Evolutionary conservation across 2,888 invertebrate genomes (phyloP).

Genomic region (Synanthedon tipuliformis): DNA sequence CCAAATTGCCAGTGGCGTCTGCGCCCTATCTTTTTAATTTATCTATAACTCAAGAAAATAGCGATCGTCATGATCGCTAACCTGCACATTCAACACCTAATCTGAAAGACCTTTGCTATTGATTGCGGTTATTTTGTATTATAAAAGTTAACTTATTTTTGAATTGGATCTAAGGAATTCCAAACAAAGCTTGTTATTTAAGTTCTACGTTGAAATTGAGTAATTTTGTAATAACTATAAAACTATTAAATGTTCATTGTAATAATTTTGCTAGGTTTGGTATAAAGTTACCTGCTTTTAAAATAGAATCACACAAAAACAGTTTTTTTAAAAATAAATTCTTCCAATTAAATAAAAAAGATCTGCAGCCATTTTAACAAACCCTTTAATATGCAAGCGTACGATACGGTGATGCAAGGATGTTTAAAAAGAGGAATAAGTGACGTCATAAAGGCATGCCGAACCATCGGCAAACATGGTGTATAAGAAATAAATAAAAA

Average conservation of each 20-base stretch:
- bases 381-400: not conserved
- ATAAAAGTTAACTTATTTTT: no score
- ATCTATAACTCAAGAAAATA: not conserved
- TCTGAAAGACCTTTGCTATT: not conserved
- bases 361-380: not conserved
- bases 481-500: slow-evolving; percentile 18
- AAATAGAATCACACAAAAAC: no score
- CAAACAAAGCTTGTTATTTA: no score
- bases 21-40: slow-evolving; percentile 9
- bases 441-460: slow-evolving; percentile 30
- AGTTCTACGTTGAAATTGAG: no score
- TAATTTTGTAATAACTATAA: no score
- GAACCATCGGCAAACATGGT: slow-evolving; percentile 21
- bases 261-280: no score
- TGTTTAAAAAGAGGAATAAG: not conserved
- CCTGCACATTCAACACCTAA: not conserved
- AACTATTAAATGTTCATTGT: no score
- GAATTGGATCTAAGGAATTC: no score
- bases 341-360: no score
- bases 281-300: no score
- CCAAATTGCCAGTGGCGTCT: slow-evolving; percentile 38
- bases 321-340: no score
- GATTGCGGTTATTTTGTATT: not conserved
- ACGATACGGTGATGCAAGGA: not conserved
- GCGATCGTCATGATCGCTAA: not conserved